A percentile compares a stretch with the other conserved stretches of the same genome.
These are phyloP conservation scores for Dendronephthya gigantea DNA, from an alignment of 64 coral and sea anemone species.

Conservation along the genomic window DNA sequence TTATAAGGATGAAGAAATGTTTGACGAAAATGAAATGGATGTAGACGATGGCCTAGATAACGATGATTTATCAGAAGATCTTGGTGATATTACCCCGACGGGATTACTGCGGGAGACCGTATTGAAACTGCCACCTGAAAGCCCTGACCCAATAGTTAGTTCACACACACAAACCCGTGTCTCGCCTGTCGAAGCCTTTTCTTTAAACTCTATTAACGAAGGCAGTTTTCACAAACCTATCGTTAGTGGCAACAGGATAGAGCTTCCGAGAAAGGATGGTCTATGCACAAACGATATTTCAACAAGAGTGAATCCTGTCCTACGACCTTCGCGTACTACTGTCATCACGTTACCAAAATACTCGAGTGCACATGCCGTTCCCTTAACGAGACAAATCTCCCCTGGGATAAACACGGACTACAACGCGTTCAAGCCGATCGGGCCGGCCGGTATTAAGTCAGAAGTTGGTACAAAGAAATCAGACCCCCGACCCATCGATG, in stretches of 20 bases:
- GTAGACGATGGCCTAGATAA: background rate
- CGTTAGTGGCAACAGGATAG: background rate
- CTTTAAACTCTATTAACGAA: background rate
- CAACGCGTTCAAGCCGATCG: background rate
- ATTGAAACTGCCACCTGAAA: background rate
- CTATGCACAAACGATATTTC: background rate
- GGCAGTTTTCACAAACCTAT: background rate
- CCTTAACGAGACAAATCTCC: background rate
- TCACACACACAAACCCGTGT: background rate
- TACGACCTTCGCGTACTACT: background rate
- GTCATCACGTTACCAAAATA: constrained; percentile 7
- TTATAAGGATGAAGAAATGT: background rate
- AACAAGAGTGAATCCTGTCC: background rate
- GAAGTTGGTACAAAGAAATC: background rate
- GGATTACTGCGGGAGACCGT: background rate
- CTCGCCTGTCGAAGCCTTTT: background rate
- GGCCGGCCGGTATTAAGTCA: background rate
- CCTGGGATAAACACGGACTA: background rate
- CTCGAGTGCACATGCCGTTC: background rate
- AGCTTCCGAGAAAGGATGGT: background rate
- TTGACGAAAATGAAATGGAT: background rate
- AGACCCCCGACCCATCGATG: background rate
- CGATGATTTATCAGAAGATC: constrained; percentile 13
- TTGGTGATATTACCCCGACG: constrained; percentile 10
- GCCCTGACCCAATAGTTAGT: background rate